Evolutionary conservation across 2,113 vertebrate species (phyloP).

Genomic region (Capricornis sumatraensis): DNA sequence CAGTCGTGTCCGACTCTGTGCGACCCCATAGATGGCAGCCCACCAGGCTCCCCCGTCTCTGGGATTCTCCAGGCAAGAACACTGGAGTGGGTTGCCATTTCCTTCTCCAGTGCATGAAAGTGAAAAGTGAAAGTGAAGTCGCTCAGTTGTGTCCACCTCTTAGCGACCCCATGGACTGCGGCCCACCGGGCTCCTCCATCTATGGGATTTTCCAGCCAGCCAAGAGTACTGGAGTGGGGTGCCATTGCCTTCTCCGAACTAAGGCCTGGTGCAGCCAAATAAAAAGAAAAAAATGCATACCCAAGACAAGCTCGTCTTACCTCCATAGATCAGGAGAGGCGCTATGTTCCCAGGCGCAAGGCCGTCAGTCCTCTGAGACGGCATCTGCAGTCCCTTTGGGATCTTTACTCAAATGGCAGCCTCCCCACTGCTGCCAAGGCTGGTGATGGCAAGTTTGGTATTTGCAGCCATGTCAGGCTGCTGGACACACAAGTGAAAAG

Average conservation of each 20-base stretch:
- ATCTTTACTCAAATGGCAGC: neutral
- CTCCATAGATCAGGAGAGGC: neutral
- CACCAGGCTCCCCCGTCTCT: too few relatives aligned
- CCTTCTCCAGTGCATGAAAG: too few relatives aligned
- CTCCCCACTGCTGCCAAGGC: neutral
- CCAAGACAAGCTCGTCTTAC: neutral
- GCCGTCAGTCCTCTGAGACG: neutral
- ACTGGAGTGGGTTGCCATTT: too few relatives aligned
- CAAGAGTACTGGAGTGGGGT: too few relatives aligned
- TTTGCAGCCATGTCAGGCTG: neutral
- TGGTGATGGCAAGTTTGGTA: neutral
- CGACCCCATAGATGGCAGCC: too few relatives aligned
- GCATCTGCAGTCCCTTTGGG: neutral
- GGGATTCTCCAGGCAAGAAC: too few relatives aligned
- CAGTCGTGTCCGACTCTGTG: too few relatives aligned
- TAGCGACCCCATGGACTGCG: too few relatives aligned
- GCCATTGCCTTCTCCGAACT: neutral
- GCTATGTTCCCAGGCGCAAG: neutral
- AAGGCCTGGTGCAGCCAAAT: neutral
- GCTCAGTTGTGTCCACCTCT: too few relatives aligned
- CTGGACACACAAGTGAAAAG: neutral
- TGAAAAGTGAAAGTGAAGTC: too few relatives aligned
- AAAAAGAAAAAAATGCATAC: neutral
- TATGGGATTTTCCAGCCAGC: too few relatives aligned
- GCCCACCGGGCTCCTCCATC: too few relatives aligned